Evolutionary conservation across 2,888 invertebrate genomes (phyloP).

Genomic region (Exocentrus adspersus): DNA sequence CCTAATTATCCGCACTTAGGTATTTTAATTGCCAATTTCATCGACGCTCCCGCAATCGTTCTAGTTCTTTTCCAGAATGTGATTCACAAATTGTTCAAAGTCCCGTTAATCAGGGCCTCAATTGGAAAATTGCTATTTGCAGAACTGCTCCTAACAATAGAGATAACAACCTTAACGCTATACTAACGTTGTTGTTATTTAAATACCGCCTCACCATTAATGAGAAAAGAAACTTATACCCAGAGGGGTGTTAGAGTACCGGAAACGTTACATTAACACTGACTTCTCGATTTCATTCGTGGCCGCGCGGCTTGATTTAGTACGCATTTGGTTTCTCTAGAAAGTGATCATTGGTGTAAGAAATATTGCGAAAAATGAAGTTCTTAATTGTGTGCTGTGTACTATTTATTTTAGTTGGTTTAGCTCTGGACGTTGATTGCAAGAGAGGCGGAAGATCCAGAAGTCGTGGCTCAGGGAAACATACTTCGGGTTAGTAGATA

Average conservation of each 20-base stretch:
- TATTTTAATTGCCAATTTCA: background rate
- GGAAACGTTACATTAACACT: conserved; percentile 3
- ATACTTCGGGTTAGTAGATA: conserved; percentile 27
- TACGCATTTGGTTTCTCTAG: background rate
- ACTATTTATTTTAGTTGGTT: conserved; percentile 26
- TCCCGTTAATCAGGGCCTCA: background rate
- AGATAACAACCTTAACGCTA: background rate
- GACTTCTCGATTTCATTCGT: background rate
- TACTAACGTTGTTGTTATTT: background rate
- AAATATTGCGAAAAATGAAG: conserved; percentile 28
- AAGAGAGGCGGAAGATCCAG: conserved; percentile 32
- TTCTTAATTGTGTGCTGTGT: conserved; percentile 35
- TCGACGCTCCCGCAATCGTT: background rate
- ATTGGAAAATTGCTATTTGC: conserved; percentile 35
- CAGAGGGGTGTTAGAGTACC: background rate
- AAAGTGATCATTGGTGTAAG: background rate
- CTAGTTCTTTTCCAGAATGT: background rate
- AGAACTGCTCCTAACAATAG: conserved; percentile 19
- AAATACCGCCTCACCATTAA: conserved; percentile 6
- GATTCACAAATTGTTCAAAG: background rate
- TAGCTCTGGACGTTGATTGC: conserved; percentile 14
- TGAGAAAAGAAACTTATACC: background rate
- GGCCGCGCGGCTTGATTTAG: background rate
- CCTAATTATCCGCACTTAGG: no score
- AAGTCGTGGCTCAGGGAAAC: conserved; percentile 28